phyloP scores from a whole-genome alignment of 2,113 vertebrate genomes.

The Urocitellus parryii region DNA sequence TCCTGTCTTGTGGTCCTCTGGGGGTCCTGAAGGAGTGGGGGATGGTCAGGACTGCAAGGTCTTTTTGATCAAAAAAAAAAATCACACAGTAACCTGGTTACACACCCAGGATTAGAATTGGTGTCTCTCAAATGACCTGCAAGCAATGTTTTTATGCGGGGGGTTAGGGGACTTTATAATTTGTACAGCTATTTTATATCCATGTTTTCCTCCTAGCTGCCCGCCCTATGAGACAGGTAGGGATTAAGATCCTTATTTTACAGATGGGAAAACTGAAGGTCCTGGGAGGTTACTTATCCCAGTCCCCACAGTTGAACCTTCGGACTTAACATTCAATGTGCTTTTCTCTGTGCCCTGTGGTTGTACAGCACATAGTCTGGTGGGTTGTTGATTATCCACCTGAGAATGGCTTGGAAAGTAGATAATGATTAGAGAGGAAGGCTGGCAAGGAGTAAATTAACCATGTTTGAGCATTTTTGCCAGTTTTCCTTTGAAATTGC shows the following conservation, averaged over 20 bases:
- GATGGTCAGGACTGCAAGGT: not conserved
- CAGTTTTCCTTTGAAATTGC: not conserved
- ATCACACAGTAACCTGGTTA: not conserved
- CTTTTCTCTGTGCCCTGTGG: not conserved
- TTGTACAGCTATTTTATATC: not conserved
- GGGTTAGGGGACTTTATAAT: not conserved
- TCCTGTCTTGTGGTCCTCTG: not conserved
- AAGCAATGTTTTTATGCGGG: not conserved
- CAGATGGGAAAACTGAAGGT: not conserved
- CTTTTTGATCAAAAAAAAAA: not conserved
- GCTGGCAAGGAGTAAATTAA: not conserved
- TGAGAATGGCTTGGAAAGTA: not conserved
- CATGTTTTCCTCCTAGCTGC: not conserved
- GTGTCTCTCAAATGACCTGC: not conserved
- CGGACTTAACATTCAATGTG: not conserved
- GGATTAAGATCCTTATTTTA: slow-evolving; percentile 29
- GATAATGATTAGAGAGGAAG: not conserved
- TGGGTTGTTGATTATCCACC: not conserved
- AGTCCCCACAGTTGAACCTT: not conserved
- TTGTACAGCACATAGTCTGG: not conserved
- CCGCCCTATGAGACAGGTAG: not conserved
- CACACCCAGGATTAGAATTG: not conserved
- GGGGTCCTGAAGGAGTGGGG: not conserved
- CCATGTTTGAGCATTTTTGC: slow-evolving; percentile 11
- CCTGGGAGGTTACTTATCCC: not conserved